Evolutionary conservation across 2,797 vertebrate species (phyloP), one percentile per base, ranked within the genome.

Genomic region (Natrix natrix): DNA sequence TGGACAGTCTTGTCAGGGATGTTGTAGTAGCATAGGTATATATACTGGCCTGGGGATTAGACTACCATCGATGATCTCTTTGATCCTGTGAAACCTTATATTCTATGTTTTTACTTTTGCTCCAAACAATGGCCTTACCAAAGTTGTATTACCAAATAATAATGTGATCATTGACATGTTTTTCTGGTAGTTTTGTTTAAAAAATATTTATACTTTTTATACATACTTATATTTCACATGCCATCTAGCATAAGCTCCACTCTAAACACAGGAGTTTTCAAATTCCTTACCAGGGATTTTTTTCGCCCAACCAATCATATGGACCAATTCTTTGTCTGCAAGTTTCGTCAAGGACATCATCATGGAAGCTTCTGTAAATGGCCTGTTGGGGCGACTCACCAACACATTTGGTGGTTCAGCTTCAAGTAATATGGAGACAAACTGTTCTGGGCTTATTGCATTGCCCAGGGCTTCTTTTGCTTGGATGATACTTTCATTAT

Each of bases 301-400:
- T 97, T 99, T 99, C 96, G 99, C 99, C 99, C 99, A 99, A 93
- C 97, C 98, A 89, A 99, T 99, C 99, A 99, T 99, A 89, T 99
- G 98, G 32, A 99, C 99, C 92, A 99, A 96, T 52, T 99, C 99
- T 93, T 99, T 99, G 97, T 99, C 99, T 0, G 99, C 99, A 92
- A 99, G 98, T 96, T 98, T 99, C 83, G 99, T 99, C 95, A 99
- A 97, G n/a, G 99, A 99, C 98, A 99, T 99, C 99, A 99, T 99
- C 98, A 99, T 98, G 96, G 98, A 99, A 94, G 98, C 97, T 97
- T 99, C 98, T 0, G 99, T 99, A 97, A 99, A 99, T 0, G 99
- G 99, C 54, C 98, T 98, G 96, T 98, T 98, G 95, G 98, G 96
- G 24, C 98, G 98, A 96, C 98, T 99, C 97, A 98, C 98, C 91